Percentiles rank a stretch among this genome's conserved stretches.
These are phyloP conservation scores for Diarsia rubi DNA, from an alignment of 2,888 invertebrate species.

Conservation along the genomic window DNA sequence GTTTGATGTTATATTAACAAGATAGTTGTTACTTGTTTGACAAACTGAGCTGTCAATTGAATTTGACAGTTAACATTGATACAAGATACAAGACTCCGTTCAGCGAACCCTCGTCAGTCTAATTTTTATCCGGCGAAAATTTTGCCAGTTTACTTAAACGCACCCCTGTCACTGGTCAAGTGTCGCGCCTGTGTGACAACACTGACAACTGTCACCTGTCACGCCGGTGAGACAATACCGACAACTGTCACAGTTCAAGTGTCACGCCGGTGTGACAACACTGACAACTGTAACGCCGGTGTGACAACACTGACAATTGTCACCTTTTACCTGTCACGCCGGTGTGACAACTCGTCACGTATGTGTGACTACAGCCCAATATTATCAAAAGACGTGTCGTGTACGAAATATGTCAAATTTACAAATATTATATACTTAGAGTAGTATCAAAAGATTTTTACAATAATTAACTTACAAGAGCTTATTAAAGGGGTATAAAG, in stretches of 20 bases:
- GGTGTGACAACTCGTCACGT: neutral
- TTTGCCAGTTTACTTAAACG: too few relatives aligned
- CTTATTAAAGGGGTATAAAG: conserved; percentile 61
- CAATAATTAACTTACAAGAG: conserved; percentile 66
- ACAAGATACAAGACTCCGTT: too few relatives aligned
- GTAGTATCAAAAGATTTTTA: conserved; percentile 70
- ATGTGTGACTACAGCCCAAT: conserved; percentile 27
- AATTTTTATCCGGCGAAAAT: too few relatives aligned
- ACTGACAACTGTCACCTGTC: neutral
- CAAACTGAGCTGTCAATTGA: too few relatives aligned
- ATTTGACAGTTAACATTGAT: too few relatives aligned
- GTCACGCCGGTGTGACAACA: conserved; percentile 9
- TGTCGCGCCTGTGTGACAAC: too few relatives aligned
- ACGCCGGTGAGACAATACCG: neutral
- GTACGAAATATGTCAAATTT: conserved; percentile 67
- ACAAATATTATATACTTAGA: conserved; percentile 65
- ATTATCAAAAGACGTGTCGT: conserved; percentile 65
- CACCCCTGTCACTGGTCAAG: too few relatives aligned
- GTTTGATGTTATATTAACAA: too few relatives aligned
- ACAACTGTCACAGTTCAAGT: neutral
- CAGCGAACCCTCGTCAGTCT: too few relatives aligned
- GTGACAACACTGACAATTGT: neutral
- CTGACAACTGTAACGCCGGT: neutral
- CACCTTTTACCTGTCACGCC: conserved; percentile 12
- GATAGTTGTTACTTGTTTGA: too few relatives aligned